Evolutionary conservation across 2,888 invertebrate species (phyloP), one percentile per base, ranked within the genome.

Genomic region (Leptinotarsa juncta): DNA sequence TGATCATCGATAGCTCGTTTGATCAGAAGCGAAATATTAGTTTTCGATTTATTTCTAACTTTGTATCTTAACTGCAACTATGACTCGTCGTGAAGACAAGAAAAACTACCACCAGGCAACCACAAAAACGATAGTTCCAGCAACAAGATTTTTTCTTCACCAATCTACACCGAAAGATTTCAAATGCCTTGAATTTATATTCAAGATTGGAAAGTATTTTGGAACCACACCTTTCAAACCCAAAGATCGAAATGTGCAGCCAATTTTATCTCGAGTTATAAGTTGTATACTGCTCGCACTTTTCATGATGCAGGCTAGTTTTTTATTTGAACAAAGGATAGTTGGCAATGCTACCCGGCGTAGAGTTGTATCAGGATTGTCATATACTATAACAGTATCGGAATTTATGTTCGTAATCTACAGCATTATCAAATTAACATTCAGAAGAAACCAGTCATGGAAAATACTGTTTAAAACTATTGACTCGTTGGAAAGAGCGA

Each of bases 181-280:
- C 16, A 55, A 57, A 49, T 12, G 15, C 10, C 48, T 69, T 42
- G 48, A 57, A 57, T 48, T 42, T 18, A 16, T 69, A 5, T 69
- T 69, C 48, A 69, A 57, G 32, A 16, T 69, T 7, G 69, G 69
- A 42, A 69, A 69, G 42, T 57, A 57, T 48, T 57, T 69, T 49
- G 69, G 69, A 16, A 57, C 57, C 3, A 57, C 69, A 16, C 69
- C 69, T 15, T 32, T 69, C 3, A 1, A n/a, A 18, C 18, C 42
- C 16, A 50, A 20, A 48, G 32, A 55, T 12, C 18, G 7, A 20
- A 53, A n/a, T 12, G 15, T 12, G 4, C 32, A 49, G 42, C 18
- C 69, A 48, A 69, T 32, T n/a, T 18, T 42, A 4, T 55, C 57
- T 5, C 42, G 20, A 55, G 20, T 42, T 14, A 57, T 69, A 16